Percentiles rank a stretch among this genome's conserved stretches.
Conservation (phyloP, 2,888 invertebrate genomes). For the Aphidoletes aphidimyza region DNA sequence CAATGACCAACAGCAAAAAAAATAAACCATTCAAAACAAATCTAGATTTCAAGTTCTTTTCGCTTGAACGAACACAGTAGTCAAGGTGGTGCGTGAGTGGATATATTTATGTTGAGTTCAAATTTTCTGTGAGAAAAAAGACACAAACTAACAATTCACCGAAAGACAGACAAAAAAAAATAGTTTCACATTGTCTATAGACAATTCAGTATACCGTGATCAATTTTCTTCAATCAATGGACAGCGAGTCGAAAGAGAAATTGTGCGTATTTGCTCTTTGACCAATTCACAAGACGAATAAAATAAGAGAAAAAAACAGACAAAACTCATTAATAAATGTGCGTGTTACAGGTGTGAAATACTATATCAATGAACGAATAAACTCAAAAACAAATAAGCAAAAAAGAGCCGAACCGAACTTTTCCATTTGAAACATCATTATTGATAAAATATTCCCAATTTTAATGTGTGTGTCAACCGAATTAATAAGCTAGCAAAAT, state of each 20-base stretch:
- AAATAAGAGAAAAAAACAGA: not conserved
- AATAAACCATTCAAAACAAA: not conserved
- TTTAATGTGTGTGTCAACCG: too few relatives aligned
- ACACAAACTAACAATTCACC: not conserved
- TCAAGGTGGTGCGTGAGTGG: not conserved
- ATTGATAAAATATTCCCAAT: too few relatives aligned
- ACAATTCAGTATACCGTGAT: not conserved
- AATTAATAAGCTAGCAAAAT: too few relatives aligned
- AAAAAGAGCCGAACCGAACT: too few relatives aligned
- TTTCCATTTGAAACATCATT: too few relatives aligned
- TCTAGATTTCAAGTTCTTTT: not conserved
- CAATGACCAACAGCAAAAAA: not conserved
- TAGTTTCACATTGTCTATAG: constrained; percentile 33
- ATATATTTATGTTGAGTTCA: too few relatives aligned
- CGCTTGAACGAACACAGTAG: not conserved
- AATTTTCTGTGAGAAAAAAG: not conserved
- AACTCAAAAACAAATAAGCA: not conserved
- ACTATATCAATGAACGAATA: not conserved
- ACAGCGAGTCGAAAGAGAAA: not conserved
- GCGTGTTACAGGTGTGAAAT: constrained; percentile 28
- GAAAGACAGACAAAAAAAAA: not conserved
- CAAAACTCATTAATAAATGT: not conserved
- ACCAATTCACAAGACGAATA: not conserved
- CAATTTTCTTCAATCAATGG: not conserved
- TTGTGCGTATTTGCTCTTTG: not conserved